A percentile compares a stretch with the other conserved stretches of the same genome.
phyloP scores from a whole-genome alignment of 2,797 vertebrate genomes.

The Monodelphis domestica region DNA sequence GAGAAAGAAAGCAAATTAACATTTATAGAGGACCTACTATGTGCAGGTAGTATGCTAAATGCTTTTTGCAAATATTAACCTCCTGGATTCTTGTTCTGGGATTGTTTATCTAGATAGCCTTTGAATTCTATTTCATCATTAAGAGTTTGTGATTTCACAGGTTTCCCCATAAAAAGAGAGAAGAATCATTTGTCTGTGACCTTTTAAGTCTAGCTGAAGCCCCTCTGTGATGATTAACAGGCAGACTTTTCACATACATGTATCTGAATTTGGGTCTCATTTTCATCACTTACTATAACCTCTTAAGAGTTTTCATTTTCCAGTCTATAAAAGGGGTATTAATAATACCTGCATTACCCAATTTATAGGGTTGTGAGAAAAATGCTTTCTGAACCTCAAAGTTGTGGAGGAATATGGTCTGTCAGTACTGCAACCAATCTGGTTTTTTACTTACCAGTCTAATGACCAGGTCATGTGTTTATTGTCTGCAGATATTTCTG shows the following conservation, averaged over 20 bases:
- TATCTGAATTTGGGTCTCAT: neutral
- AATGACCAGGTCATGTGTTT: neutral
- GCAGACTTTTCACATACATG: neutral
- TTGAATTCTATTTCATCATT: neutral
- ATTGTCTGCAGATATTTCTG: neutral
- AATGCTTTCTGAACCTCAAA: neutral
- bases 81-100: neutral
- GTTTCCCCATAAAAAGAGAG: neutral
- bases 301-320: neutral
- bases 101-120: neutral
- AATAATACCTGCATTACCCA: neutral
- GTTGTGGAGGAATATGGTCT: neutral
- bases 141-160: neutral
- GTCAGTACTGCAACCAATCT: neutral
- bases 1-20: too few relatives aligned
- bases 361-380: neutral
- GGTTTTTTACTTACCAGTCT: neutral
- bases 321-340: neutral
- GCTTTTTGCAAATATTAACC: too few relatives aligned
- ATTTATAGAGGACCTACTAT: too few relatives aligned
- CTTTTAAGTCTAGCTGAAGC: neutral
- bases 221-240: neutral
- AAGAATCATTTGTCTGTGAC: neutral
- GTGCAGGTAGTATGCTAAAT: too few relatives aligned
- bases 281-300: neutral